Evolutionary conservation across 1,140 invertebrate species (phyloP).

Genomic region (Paralvinella palmiformis): DNA sequence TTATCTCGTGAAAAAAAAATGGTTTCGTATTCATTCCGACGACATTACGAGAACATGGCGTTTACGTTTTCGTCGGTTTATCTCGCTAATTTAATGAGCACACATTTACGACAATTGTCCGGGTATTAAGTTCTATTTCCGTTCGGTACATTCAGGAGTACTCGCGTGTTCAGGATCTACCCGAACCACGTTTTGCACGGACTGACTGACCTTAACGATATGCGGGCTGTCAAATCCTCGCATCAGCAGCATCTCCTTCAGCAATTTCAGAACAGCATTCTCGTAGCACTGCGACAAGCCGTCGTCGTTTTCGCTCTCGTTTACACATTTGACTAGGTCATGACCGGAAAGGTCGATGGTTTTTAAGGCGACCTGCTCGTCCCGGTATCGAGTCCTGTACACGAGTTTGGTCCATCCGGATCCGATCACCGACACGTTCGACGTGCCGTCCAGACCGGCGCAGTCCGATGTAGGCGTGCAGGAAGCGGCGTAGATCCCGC

Average conservation of each 20-base stretch:
- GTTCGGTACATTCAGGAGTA: neutral
- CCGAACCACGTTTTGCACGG: neutral
- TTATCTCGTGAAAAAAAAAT: neutral
- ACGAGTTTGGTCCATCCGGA: slow-evolving; percentile 55
- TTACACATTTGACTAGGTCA: slow-evolving; percentile 46
- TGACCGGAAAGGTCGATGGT: slow-evolving; percentile 50
- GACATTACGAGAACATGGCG: neutral
- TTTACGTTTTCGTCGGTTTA: neutral
- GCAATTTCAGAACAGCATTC: slow-evolving; percentile 47
- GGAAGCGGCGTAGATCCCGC: slow-evolving; percentile 2
- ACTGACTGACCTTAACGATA: slow-evolving; percentile 40
- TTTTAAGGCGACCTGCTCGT: slow-evolving; percentile 47
- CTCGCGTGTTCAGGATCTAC: neutral
- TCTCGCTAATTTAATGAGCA: neutral
- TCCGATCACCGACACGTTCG: slow-evolving; percentile 35
- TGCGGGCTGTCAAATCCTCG: slow-evolving; percentile 36
- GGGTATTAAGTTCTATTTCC: neutral
- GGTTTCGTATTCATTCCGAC: neutral
- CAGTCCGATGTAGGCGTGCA: slow-evolving; percentile 23
- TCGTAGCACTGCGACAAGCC: slow-evolving; percentile 42
- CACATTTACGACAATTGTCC: neutral
- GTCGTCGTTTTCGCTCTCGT: slow-evolving; percentile 20
- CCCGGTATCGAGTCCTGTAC: slow-evolving; percentile 41
- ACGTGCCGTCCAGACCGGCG: slow-evolving; percentile 32
- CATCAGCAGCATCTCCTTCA: slow-evolving; percentile 47